These are phyloP conservation scores for Candidula unifasciata DNA, from an alignment of 2,888 invertebrate genomes.

Conservation along the genomic window DNA sequence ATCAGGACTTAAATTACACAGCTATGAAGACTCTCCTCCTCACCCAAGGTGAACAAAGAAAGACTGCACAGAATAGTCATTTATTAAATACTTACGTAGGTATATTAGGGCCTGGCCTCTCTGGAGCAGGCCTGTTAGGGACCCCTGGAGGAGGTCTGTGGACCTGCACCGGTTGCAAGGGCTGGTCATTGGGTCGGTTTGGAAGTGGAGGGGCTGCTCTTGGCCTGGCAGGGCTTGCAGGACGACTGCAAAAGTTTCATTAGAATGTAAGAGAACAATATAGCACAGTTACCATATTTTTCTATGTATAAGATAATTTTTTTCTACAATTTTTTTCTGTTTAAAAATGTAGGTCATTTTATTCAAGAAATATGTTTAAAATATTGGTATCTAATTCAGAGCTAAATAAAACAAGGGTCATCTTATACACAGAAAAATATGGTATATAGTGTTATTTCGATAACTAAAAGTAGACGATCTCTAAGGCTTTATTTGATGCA, in stretches of 20 bases:
- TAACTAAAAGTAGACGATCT: too few species aligned
- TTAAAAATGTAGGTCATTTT: too few species aligned
- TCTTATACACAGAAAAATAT: too few species aligned
- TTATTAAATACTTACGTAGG: slow-evolving; percentile 63
- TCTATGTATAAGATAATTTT: not conserved
- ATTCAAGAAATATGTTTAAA: too few species aligned
- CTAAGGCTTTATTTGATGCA: too few species aligned
- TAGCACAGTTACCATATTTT: not conserved
- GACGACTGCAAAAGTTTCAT: slow-evolving; percentile 55
- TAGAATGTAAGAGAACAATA: not conserved
- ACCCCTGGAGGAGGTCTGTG: slow-evolving; percentile 69
- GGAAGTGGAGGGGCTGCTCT: slow-evolving; percentile 81
- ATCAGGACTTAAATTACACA: not conserved
- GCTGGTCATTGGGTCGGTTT: slow-evolving; percentile 78
- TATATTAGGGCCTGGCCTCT: slow-evolving; percentile 61
- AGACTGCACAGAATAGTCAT: not conserved
- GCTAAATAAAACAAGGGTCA: too few species aligned
- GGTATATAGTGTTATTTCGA: too few species aligned
- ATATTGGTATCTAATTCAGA: too few species aligned
- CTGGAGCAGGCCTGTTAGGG: slow-evolving; percentile 69
- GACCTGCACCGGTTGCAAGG: slow-evolving; percentile 61
- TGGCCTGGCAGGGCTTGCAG: slow-evolving; percentile 79
- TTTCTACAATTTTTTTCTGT: too few species aligned
- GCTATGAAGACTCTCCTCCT: not conserved
- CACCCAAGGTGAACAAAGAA: not conserved